A percentile compares a stretch with the other conserved stretches of the same genome.
Conservation (phyloP, 2,888 invertebrate species). For the Athetis lepigone region DNA sequence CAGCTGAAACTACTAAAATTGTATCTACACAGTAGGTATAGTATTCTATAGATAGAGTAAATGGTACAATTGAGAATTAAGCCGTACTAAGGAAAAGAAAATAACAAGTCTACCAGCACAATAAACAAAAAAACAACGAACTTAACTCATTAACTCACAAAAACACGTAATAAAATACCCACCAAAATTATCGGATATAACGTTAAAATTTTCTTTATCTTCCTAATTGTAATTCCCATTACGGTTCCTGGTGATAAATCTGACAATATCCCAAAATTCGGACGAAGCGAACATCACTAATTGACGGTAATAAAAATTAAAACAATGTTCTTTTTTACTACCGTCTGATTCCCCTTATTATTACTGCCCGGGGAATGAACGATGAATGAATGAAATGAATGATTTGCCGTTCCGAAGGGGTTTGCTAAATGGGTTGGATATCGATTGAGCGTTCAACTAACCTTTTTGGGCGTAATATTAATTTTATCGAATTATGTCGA, state of each 20-base stretch:
- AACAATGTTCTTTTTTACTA: conserved; percentile 44
- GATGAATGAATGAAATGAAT: conserved; percentile 20
- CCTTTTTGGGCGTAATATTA: background rate
- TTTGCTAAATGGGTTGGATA: background rate
- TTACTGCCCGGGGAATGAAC: conserved; percentile 6
- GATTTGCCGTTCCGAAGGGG: conserved; percentile 4
- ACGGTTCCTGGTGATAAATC: conserved; percentile 33
- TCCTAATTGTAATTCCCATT: conserved; percentile 49
- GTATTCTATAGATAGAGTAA: no score
- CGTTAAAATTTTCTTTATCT: conserved; percentile 25
- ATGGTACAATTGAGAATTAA: no score
- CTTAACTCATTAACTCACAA: background rate
- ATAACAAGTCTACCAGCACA: no score
- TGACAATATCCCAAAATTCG: conserved; percentile 22
- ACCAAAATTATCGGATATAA: conserved; percentile 24
- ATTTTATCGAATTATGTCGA: no score
- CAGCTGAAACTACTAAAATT: no score
- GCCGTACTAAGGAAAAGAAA: no score
- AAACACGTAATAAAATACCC: background rate
- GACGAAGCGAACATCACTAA: conserved; percentile 34
- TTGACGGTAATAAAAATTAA: conserved; percentile 46
- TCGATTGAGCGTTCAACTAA: background rate
- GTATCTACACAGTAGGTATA: no score
- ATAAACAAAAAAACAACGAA: background rate
- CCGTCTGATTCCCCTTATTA: conserved; percentile 20